Conservation (phyloP, 2,113 vertebrate genomes). For the Menura novaehollandiae region DNA sequence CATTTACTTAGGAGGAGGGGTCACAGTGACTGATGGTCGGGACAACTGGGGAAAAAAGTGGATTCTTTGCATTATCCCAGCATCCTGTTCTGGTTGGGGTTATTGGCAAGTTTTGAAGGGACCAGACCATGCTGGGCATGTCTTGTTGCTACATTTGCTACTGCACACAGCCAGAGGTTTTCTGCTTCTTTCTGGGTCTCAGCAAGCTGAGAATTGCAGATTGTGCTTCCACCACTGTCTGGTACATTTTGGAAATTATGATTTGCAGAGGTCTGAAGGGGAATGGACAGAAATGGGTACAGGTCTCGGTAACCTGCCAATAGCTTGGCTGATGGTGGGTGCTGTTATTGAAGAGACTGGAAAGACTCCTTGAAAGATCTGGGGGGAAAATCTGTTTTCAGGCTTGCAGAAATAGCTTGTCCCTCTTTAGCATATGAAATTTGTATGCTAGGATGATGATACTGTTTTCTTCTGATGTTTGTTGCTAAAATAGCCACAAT, state of each 20-base stretch:
- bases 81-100: conserved; percentile 35
- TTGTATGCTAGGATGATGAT: background rate
- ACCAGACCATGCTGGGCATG: conserved; percentile 29
- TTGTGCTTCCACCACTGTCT: background rate
- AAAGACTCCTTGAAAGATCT: background rate
- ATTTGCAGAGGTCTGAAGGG: background rate
- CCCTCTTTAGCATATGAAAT: background rate
- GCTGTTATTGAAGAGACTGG: background rate
- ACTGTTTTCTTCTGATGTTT: background rate
- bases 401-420: background rate
- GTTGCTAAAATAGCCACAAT: background rate
- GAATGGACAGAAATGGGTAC: background rate
- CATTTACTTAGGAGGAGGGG: conserved; percentile 68
- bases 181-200: background rate
- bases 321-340: background rate
- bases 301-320: background rate
- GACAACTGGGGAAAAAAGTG: background rate
- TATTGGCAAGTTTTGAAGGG: conserved; percentile 62
- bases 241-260: background rate
- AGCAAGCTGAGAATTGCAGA: background rate
- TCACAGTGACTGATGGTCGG: conserved; percentile 10
- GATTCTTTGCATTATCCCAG: conserved; percentile 35
- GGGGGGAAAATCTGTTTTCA: background rate
- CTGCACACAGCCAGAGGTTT: background rate
- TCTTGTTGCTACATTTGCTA: conserved; percentile 2